Base-by-base conservation (phyloP, 1,140 invertebrate genomes). In the Paraescarpia echinospica region DNA sequence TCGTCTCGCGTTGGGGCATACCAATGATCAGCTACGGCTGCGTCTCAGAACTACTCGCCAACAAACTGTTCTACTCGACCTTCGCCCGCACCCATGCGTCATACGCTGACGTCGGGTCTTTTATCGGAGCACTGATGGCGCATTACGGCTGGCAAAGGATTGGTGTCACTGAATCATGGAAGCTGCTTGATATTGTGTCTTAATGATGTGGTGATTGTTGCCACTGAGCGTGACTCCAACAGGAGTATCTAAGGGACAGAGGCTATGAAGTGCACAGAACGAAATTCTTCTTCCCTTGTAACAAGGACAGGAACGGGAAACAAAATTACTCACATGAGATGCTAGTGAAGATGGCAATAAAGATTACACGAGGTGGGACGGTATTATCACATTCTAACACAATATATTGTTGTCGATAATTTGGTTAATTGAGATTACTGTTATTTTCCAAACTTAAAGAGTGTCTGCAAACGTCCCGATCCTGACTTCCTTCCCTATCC, bases 1-100 rank as follows among this genome's bases (percentile, higher is more conserved):
- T 91, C 1, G 91, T 34, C 34, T 35, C 91, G 1, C 34, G 33
- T 18, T 35, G 34, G 91, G 35, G 41, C 34, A 33, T 91, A 2
- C 91, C 91, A 22, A 91, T 91, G 91, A 48, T 91, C 33, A 35
- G 34, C 91, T 91, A 48, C 34, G 91, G 91, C 91, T 91, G 91
- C 41, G 33, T 48, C 34, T 35, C 35, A 6, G 48, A 33, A 22
- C n/a, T 9, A 12, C 91, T 91, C 35, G 9, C 35, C 8, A 48
- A 59, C 41, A 91, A 91, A 33, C 33, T 33, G 6, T 6, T 41
- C 34, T 91, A 91, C 91, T 33, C 91, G 91, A 91, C 91, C 35
- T 59, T 91, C 35, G 91, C 91, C 18, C 12, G 91, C 9, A 59
- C 48, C 6, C 34, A 41, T 34, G 91, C 34, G 34, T 48, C 34